phyloP scores from a whole-genome alignment of 2,113 vertebrate species.

The Myrmophylax atrothorax region DNA sequence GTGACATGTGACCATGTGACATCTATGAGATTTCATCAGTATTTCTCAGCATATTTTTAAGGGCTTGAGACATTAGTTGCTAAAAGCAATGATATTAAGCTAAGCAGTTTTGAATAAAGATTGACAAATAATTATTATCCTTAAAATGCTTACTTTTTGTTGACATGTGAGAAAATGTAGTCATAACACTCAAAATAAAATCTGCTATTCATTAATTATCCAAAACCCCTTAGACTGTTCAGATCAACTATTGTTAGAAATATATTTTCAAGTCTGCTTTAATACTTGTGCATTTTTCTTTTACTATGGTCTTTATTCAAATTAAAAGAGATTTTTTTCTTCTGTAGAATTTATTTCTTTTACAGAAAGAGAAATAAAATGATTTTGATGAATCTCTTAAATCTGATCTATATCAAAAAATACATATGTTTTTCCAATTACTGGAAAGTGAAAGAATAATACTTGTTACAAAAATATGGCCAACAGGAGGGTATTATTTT shows the following conservation, averaged over 20 bases:
- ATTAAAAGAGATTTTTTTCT: conserved; percentile 18
- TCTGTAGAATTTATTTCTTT: conserved; percentile 45
- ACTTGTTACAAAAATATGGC: not conserved
- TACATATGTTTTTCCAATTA: not conserved
- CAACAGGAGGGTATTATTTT: not conserved
- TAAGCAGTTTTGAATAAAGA: not conserved
- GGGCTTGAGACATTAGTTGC: not conserved
- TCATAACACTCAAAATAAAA: conserved; percentile 26
- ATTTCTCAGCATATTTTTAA: not conserved
- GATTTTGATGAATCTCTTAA: not conserved
- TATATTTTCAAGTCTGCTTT: conserved; percentile 51
- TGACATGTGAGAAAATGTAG: not conserved
- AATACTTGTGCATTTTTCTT: conserved; percentile 55
- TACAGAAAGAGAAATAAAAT: not conserved
- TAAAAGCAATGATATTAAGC: not conserved
- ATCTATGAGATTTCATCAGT: not conserved
- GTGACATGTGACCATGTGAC: not conserved
- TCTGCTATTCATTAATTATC: conserved; percentile 57
- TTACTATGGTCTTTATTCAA: conserved; percentile 48
- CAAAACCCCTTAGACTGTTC: conserved; percentile 36
- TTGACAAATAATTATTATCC: not conserved
- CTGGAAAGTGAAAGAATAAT: conserved; percentile 15
- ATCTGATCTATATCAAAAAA: not conserved
- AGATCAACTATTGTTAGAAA: conserved; percentile 65
- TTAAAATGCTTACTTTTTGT: not conserved